phyloP scores from a whole-genome alignment of 2,888 invertebrate species.

The Ennomos erosarius region DNA sequence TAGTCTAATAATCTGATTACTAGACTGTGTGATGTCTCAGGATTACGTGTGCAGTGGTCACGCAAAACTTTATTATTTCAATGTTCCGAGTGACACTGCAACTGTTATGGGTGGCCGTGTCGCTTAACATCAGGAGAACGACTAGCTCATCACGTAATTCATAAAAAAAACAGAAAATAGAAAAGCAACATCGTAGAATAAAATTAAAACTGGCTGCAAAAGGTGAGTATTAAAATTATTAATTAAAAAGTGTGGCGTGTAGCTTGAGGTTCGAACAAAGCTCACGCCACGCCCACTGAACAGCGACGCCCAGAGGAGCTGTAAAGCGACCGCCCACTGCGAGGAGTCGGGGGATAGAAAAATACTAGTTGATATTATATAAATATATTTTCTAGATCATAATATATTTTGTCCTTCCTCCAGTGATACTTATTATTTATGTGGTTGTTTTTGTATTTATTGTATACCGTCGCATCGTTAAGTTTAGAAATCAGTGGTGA shows the following conservation, averaged over 20 bases:
- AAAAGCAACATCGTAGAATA: conserved; percentile 10
- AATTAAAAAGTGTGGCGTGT: conserved; percentile 40
- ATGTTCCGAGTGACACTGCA: too few relatives aligned
- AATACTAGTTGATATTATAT: not conserved
- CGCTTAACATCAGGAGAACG: too few relatives aligned
- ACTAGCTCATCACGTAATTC: too few relatives aligned
- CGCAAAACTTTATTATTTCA: too few relatives aligned
- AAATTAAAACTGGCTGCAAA: conserved; percentile 45
- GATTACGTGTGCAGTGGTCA: too few relatives aligned
- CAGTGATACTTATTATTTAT: too few relatives aligned
- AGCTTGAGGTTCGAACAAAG: conserved; percentile 22
- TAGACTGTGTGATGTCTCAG: too few relatives aligned
- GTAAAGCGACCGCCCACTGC: conserved; percentile 71
- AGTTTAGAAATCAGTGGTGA: too few relatives aligned
- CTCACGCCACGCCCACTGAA: conserved; percentile 69
- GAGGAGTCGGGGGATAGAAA: conserved; percentile 19
- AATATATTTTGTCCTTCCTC: too few relatives aligned
- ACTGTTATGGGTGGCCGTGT: too few relatives aligned
- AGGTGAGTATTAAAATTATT: conserved; percentile 31
- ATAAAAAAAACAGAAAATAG: not conserved
- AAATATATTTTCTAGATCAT: too few relatives aligned
- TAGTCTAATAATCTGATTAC: too few relatives aligned
- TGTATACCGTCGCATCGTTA: not conserved
- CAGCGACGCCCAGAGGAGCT: conserved; percentile 78
- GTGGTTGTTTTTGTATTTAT: not conserved